Base-by-base conservation (phyloP, 2,888 invertebrate genomes). In the Petrolisthes manimaculis region DNA sequence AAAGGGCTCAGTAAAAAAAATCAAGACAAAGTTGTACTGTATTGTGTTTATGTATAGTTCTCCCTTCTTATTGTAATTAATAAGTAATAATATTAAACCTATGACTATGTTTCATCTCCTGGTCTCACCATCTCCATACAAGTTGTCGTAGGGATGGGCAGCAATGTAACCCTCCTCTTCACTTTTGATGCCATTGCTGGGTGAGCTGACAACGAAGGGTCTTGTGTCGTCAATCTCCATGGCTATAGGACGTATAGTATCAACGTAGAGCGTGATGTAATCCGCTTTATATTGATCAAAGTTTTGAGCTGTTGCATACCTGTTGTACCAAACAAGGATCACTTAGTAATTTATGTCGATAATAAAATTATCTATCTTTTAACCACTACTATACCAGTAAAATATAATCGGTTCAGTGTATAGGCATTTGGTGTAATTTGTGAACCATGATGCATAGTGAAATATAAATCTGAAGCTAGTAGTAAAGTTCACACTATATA, bases 181-280 rank as follows among this genome's bases (percentile, higher is more conserved):
- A 0, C 96, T 95, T 92, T 95, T 93, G 0, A 94, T 92, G 1
- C 98, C 98, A 93, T 98, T 98, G 0, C 97, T 96, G 0, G 99
- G 99, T 92, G 98, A 98, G 0, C 99, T 99, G 0, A 96, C 95
- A 5, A 98, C 92, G 92, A 95, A 98, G 0, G 95, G 81, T 3
- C 86, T 86, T 0, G 94, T 94, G 0, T 94, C 93, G 92, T 97
- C 96, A 67, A 95, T 92, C 14, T 93, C 93, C 55, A 94, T 93
- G 0, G 96, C 95, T 67, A 95, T 94, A 2, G 94, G 94, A 92
- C 95, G 94, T 3, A 98, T 95, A 0, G 96, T 95, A 75, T 96
- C 94, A 0, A 96, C 95, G 92, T 99, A 99, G 0, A 99, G 94
- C 92, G 95, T 95, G 0, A 96, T 93, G 92, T 98, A 99, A 92